Evolutionary conservation across 2,888 invertebrate genomes (phyloP).

Genomic region (Drosophila algonquin): DNA sequence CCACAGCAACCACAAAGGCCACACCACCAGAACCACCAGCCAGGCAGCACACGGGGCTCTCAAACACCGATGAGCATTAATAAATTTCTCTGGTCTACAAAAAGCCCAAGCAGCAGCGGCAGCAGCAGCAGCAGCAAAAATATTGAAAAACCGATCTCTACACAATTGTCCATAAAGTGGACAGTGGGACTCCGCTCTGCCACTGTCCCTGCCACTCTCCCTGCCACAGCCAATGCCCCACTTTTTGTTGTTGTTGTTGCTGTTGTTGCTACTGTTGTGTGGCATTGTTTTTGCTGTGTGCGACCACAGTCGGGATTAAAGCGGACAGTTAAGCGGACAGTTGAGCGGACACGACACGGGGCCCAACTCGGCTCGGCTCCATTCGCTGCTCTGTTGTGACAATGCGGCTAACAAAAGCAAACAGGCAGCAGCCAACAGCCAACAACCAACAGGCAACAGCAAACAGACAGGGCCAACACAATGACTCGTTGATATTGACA

Average conservation of each 20-base stretch:
- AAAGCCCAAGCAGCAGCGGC: conserved; percentile 72
- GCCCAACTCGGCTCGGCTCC: conserved; percentile 11
- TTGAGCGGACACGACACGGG: conserved; percentile 6
- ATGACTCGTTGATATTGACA: conserved; percentile 80
- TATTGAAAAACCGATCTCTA: conserved; percentile 78
- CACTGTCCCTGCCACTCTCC: background rate
- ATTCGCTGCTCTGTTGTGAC: conserved; percentile 55
- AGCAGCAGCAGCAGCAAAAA: conserved; percentile 72
- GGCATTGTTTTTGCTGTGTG: conserved; percentile 44
- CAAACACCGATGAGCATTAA: conserved; percentile 63
- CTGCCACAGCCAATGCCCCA: background rate
- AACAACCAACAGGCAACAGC: background rate
- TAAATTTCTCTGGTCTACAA: conserved; percentile 63
- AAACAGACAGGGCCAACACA: conserved; percentile 46
- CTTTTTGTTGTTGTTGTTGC: conserved; percentile 9
- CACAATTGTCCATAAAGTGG: conserved; percentile 64
- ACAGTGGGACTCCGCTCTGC: background rate
- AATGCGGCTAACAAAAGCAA: conserved; percentile 72
- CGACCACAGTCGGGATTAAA: conserved; percentile 73
- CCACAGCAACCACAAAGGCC: conserved; percentile 74
- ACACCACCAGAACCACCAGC: conserved; percentile 43
- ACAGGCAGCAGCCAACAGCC: conserved; percentile 18
- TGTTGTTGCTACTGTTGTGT: conserved; percentile 13
- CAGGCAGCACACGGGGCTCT: conserved; percentile 17
- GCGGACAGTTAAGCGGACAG: conserved; percentile 53